Conservation (phyloP, 2,797 vertebrate genomes). For the Eleutherodactylus coqui region DNA sequence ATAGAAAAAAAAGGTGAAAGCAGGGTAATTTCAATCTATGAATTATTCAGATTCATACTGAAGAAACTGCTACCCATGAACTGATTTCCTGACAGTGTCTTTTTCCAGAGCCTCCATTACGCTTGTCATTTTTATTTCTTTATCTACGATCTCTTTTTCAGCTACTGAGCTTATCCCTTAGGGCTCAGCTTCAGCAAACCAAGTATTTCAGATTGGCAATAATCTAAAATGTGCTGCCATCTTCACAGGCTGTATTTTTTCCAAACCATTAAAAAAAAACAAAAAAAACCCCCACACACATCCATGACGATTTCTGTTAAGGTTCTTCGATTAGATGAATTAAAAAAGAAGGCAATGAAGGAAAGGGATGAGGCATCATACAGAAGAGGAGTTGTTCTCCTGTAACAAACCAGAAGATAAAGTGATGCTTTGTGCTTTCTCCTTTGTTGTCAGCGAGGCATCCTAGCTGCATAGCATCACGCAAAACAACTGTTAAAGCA, state of each 20-base stretch:
- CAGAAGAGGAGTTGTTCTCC: conserved; percentile 70
- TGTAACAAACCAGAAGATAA: conserved; percentile 74
- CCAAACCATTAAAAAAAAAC: conserved; percentile 75
- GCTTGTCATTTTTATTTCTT: conserved; percentile 93
- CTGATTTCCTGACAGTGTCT: conserved; percentile 85
- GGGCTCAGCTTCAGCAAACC: conserved; percentile 82
- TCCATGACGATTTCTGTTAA: conserved; percentile 73
- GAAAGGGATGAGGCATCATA: conserved; percentile 62
- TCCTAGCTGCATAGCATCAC: conserved; percentile 75
- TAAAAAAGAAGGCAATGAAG: conserved; percentile 67
- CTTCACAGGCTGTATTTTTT: conserved; percentile 75
- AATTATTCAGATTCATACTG: conserved; percentile 87
- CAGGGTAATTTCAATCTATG: conserved; percentile 87
- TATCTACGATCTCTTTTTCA: conserved; percentile 84
- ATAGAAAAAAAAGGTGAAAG: conserved; percentile 88
- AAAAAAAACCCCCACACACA: conserved; percentile 62
- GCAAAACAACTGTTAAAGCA: conserved; percentile 73
- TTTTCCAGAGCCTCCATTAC: conserved; percentile 84
- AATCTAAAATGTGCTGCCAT: conserved; percentile 73
- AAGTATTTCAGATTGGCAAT: conserved; percentile 76
- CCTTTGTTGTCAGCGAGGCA: conserved; percentile 78
- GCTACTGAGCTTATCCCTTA: conserved; percentile 83
- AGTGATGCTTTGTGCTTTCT: conserved; percentile 74
- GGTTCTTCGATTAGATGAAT: conserved; percentile 72
- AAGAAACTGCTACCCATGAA: conserved; percentile 79